These are phyloP conservation scores for Lobophora halterata DNA, from an alignment of 2,888 invertebrate genomes.

Conservation along the genomic window DNA sequence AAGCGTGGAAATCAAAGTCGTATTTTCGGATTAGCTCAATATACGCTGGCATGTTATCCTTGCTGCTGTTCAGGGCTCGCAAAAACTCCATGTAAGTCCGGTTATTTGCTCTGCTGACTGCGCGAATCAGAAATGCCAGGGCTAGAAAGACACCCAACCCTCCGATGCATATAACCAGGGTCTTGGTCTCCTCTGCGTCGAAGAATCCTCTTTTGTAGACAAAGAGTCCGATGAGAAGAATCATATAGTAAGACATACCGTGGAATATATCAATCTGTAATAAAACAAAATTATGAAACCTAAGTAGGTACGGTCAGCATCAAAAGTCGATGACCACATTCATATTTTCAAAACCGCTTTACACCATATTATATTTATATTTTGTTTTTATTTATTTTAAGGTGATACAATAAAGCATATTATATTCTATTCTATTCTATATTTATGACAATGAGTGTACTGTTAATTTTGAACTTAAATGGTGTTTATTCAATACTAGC, in stretches of 20 bases:
- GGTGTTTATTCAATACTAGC: too few species aligned
- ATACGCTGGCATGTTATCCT: slow-evolving; percentile 48
- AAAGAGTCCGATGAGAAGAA: slow-evolving; percentile 87
- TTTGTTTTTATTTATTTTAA: too few species aligned
- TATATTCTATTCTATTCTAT: too few species aligned
- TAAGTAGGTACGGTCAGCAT: too few species aligned
- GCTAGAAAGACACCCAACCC: slow-evolving; percentile 85
- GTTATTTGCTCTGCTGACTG: slow-evolving; percentile 85
- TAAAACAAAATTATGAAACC: slow-evolving; percentile 1
- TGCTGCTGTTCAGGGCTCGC: slow-evolving; percentile 74
- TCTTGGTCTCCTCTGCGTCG: slow-evolving; percentile 41
- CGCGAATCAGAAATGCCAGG: slow-evolving; percentile 83
- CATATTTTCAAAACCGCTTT: too few species aligned
- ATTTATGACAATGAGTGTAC: too few species aligned
- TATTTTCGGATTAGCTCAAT: slow-evolving; percentile 84
- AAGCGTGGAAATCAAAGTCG: slow-evolving; percentile 91
- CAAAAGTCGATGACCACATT: too few species aligned
- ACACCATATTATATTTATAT: too few species aligned
- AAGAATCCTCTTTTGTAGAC: slow-evolving; percentile 82
- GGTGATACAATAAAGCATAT: too few species aligned
- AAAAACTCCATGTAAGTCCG: slow-evolving; percentile 86
- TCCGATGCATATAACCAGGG: slow-evolving; percentile 81
- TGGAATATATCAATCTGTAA: slow-evolving; percentile 75
- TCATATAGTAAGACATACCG: slow-evolving; percentile 86
- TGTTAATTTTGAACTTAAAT: too few species aligned